These are phyloP conservation scores for Sebastes schlegelii DNA, from an alignment of 2,113 vertebrate species.

Conservation along the genomic window DNA sequence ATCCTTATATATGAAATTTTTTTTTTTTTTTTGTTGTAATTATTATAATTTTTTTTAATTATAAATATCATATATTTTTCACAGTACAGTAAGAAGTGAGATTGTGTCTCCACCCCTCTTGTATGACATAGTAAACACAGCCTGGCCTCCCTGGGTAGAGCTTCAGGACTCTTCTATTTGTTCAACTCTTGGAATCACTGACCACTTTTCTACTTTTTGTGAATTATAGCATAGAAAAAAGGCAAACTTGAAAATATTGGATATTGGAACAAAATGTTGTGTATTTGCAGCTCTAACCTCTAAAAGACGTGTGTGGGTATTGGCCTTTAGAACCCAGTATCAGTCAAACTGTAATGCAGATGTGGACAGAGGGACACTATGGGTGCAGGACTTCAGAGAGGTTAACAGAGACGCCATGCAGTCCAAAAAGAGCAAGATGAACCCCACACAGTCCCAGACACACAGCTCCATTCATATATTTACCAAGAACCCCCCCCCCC, in stretches of 20 bases:
- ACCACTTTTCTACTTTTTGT: not conserved
- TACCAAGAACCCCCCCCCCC: conserved; percentile 39
- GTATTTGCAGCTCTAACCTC: not conserved
- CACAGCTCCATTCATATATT: conserved; percentile 66
- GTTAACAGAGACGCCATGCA: conserved; percentile 33
- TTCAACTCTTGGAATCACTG: not conserved
- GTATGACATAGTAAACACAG: too few species aligned
- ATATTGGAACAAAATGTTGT: not conserved
- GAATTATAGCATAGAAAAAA: too few species aligned
- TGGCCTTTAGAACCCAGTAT: not conserved
- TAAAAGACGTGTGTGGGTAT: not conserved
- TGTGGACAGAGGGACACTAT: not conserved
- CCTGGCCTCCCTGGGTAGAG: too few species aligned
- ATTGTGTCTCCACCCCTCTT: too few species aligned
- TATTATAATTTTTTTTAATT: too few species aligned
- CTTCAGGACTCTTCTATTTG: too few species aligned
- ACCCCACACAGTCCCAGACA: conserved; percentile 48
- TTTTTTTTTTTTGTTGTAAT: too few species aligned
- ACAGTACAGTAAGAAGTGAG: too few species aligned
- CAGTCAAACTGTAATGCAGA: not conserved
- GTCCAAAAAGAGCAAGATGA: conserved; percentile 39
- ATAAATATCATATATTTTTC: too few species aligned
- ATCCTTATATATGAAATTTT: too few species aligned
- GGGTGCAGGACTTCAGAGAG: not conserved
- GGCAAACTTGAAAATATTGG: not conserved